Base-by-base conservation (phyloP, 2,888 invertebrate genomes). In the Hymenopus coronatus region DNA sequence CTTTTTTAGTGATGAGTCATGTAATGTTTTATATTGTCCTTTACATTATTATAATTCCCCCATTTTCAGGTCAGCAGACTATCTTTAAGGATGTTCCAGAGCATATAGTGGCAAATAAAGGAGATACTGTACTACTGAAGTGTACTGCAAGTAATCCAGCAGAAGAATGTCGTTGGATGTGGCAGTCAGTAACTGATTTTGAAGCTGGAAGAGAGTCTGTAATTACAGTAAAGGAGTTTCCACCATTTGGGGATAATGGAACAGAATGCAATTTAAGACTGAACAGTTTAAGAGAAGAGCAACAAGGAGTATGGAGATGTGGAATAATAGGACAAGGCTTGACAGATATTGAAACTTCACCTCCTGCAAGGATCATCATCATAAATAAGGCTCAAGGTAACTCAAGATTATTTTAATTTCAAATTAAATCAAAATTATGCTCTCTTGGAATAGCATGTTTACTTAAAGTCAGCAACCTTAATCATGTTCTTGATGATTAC, bases 241-340 rank as follows among this genome's bases (percentile, higher is more conserved):
- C 93, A 88, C 93, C 93, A 70, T 93, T 93, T 90, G 93, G 93
- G 70, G 93, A 92, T 90, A 92, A 92, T 89, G 92, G 92, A 90
- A 93, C 93, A 91, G 93, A 93, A 90, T 93, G 93, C 91, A 93
- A 93, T 88, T 93, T 93, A 33, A 91, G 92, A 90, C 93, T 93
- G 91, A 92, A 92, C 40, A 92, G 92, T 90, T 92, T 92, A 85
- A 92, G 92, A 90, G 91, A 92, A 90, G 93, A 93, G 89, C 93
- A 93, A 90, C 92, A 92, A 89, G 93, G 93, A 90, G 92, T 92
- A 89, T 93, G 93, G 93, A 92, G 92, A 84, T 93, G 93, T 90
- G 93, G 93, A 15, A 87, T 87, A 70, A 6, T 70, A 2, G 25
- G 3, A 20, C 54, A 70, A 70, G 25, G 25, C 8, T 25, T 70